phyloP scores from a whole-genome alignment of 2,888 invertebrate species.

The Pomacea canaliculata region DNA sequence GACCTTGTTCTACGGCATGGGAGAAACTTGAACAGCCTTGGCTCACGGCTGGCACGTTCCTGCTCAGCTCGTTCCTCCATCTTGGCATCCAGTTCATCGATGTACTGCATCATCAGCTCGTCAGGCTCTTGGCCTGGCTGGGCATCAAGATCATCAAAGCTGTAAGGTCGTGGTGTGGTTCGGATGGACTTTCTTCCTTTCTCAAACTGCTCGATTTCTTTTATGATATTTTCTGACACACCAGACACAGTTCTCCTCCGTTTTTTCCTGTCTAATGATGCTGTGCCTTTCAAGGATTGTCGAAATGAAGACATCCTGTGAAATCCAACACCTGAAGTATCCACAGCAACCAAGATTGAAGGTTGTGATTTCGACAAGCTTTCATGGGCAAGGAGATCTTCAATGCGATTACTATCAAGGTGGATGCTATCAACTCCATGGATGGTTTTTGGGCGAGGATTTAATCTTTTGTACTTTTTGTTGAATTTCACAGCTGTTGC shows the following conservation, averaged over 20 bases:
- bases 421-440: constrained; percentile 45
- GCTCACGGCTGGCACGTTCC: constrained; percentile 48
- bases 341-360: constrained; percentile 88
- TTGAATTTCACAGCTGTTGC: constrained; percentile 46
- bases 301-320: constrained; percentile 89
- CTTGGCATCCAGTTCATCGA: constrained; percentile 59
- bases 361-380: constrained; percentile 70
- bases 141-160: constrained; percentile 53
- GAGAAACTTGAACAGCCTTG: constrained; percentile 51
- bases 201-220: constrained; percentile 59
- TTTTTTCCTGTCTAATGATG: constrained; percentile 39
- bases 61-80: constrained; percentile 55
- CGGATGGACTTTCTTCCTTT: constrained; percentile 39
- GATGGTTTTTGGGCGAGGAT: constrained; percentile 50
- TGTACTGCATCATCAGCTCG: constrained; percentile 55
- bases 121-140: constrained; percentile 42
- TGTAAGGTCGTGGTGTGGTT: constrained; percentile 51
- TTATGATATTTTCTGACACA: constrained; percentile 54
- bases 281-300: constrained; percentile 76
- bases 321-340: constrained; percentile 89
- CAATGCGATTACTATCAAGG: constrained; percentile 33
- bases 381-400: constrained; percentile 21
- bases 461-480: constrained; percentile 52
- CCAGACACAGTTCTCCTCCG: constrained; percentile 59
- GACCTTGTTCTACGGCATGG: constrained; percentile 58